These are phyloP conservation scores for Campoplex capitator DNA, from an alignment of 2,888 invertebrate species.

Conservation along the genomic window DNA sequence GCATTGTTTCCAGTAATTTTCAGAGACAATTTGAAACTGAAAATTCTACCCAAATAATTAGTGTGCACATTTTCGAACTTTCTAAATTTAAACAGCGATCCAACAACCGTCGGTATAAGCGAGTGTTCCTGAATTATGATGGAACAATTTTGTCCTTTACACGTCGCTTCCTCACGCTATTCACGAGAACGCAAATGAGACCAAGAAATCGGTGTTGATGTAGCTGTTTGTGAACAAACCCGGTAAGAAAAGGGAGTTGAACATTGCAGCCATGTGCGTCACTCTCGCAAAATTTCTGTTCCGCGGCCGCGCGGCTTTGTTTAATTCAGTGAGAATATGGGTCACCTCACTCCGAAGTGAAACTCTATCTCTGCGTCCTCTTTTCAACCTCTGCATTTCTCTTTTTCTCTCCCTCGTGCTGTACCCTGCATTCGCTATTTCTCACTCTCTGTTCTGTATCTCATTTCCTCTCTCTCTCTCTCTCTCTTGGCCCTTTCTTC, in stretches of 20 bases:
- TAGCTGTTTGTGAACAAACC: not conserved
- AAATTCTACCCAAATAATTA: not conserved
- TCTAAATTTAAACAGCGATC: not conserved
- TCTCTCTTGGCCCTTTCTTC: constrained; percentile 6
- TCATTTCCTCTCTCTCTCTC: not conserved
- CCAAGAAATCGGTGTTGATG: constrained; percentile 2
- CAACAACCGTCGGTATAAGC: not conserved
- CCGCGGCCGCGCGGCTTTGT: constrained; percentile 42
- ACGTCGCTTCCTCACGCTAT: not conserved
- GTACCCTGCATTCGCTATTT: not conserved
- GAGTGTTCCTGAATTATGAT: not conserved
- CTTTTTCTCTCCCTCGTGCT: not conserved
- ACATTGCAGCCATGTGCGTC: not conserved
- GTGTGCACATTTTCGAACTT: not conserved
- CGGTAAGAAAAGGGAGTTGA: constrained; percentile 1
- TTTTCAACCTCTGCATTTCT: not conserved
- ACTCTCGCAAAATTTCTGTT: constrained; percentile 31
- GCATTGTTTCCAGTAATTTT: not conserved
- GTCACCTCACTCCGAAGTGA: constrained; percentile 28
- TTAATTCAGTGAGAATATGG: constrained; percentile 58
- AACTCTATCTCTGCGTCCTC: not conserved
- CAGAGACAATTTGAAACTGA: not conserved
- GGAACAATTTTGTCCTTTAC: not conserved
- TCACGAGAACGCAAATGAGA: constrained; percentile 12
- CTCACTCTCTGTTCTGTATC: not conserved